Evolutionary conservation across 2,888 invertebrate species (phyloP).

Genomic region (Oscheius myriophilus): DNA sequence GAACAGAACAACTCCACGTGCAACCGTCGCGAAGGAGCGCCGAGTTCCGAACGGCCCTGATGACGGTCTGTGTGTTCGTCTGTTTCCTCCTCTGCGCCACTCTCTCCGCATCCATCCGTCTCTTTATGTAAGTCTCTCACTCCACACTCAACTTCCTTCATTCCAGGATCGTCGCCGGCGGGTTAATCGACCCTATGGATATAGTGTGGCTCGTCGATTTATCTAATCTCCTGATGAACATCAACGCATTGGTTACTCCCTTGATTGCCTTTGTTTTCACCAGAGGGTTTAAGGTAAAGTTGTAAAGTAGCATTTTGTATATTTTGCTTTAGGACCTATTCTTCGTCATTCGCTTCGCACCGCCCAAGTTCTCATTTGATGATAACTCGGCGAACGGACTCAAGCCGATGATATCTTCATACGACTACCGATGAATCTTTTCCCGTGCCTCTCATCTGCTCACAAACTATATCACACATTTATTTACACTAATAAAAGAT

Average conservation of each 20-base stretch:
- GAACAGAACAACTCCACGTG: constrained; percentile 25
- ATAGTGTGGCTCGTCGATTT: constrained; percentile 52
- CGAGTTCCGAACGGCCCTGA: constrained; percentile 43
- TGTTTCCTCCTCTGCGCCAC: constrained; percentile 59
- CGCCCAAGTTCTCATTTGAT: constrained; percentile 18
- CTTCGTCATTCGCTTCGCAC: constrained; percentile 56
- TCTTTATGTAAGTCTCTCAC: constrained; percentile 43
- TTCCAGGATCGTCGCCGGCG: constrained; percentile 27
- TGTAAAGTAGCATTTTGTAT: constrained; percentile 6
- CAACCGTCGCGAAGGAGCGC: constrained; percentile 27
- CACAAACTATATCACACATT: too few species aligned
- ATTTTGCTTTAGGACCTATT: constrained; percentile 44
- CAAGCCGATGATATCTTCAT: constrained; percentile 17
- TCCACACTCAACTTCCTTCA: background rate
- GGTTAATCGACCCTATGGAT: constrained; percentile 9
- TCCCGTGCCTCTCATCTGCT: too few species aligned
- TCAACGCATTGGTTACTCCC: constrained; percentile 57
- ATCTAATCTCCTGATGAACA: constrained; percentile 60
- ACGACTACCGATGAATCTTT: constrained; percentile 18
- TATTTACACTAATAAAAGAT: too few species aligned
- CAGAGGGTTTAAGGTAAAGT: constrained; percentile 49
- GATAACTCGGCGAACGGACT: background rate
- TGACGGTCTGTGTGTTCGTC: constrained; percentile 60
- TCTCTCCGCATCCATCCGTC: constrained; percentile 52
- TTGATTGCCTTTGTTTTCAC: constrained; percentile 57